A percentile compares a stretch with the other conserved stretches of the same genome.
Evolutionary conservation across 1,140 invertebrate species (phyloP).

Genomic region (Brachionus koreanus): DNA sequence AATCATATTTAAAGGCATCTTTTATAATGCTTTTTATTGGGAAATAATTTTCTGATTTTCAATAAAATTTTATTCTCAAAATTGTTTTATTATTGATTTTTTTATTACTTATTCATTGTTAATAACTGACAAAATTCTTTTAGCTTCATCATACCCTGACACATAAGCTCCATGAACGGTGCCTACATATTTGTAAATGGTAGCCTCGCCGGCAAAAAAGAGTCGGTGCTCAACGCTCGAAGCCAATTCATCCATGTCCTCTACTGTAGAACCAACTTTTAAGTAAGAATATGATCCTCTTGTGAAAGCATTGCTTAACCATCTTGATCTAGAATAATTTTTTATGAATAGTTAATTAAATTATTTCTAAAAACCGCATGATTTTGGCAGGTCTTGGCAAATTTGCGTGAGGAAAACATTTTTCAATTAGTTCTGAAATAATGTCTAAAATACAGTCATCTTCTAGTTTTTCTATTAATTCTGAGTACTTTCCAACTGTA

Average conservation of each 20-base stretch:
- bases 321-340: conserved; percentile 21
- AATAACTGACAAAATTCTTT: background rate
- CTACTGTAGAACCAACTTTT: conserved; percentile 45
- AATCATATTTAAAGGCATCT: background rate
- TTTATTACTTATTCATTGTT: background rate
- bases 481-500: conserved; percentile 5
- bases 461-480: conserved; percentile 1
- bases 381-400: conserved; percentile 16
- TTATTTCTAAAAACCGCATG: background rate
- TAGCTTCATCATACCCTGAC: conserved; percentile 73
- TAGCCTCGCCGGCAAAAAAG: conserved; percentile 87
- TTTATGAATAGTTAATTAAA: background rate
- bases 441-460: conserved; percentile 17
- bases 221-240: conserved; percentile 65
- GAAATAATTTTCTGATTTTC: background rate
- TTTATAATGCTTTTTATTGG: background rate
- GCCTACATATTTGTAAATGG: conserved; percentile 85
- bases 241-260: background rate
- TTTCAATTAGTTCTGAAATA: conserved; percentile 8
- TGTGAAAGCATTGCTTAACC: background rate
- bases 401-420: background rate
- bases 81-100: background rate
- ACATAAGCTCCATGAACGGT: conserved; percentile 88
- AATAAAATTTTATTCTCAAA: background rate
- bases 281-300: conserved; percentile 11